Percentiles rank a stretch among this genome's conserved stretches.
Evolutionary conservation across 2,888 invertebrate species (phyloP).

Genomic region (Biston betularia): DNA sequence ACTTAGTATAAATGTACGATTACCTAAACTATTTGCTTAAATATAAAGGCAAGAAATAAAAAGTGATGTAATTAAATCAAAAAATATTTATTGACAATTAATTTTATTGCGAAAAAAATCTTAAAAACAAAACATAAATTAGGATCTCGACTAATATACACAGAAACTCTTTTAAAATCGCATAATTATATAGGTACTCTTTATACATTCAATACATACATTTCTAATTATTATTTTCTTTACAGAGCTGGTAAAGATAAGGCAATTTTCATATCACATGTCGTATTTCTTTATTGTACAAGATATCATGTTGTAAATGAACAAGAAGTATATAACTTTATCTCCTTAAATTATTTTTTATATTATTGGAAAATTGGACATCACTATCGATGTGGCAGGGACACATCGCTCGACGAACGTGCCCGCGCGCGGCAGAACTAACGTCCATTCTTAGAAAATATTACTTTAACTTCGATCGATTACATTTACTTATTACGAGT

Average conservation of each 20-base stretch:
- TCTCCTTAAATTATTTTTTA: too few relatives aligned
- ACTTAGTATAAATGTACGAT: not conserved
- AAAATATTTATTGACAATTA: conserved; percentile 49
- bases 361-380: too few relatives aligned
- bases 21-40: not conserved
- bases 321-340: not conserved
- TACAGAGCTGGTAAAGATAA: conserved; percentile 43
- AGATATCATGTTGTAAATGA: conserved; percentile 16
- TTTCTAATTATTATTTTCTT: conserved; percentile 17
- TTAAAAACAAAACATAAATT: conserved; percentile 65
- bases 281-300: conserved; percentile 49
- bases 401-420: too few relatives aligned
- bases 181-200: conserved; percentile 22
- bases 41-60: not conserved
- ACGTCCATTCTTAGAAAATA: not conserved
- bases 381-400: too few relatives aligned
- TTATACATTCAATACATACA: conserved; percentile 16
- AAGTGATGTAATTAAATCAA: conserved; percentile 7
- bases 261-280: conserved; percentile 78
- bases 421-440: not conserved
- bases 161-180: conserved; percentile 15
- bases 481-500: not conserved
- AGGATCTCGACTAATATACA: conserved; percentile 61
- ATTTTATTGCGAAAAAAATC: conserved; percentile 64
- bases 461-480: not conserved